Conservation (phyloP, 35 echinoderm and acorn worm species). For the Diadema setosum region DNA sequence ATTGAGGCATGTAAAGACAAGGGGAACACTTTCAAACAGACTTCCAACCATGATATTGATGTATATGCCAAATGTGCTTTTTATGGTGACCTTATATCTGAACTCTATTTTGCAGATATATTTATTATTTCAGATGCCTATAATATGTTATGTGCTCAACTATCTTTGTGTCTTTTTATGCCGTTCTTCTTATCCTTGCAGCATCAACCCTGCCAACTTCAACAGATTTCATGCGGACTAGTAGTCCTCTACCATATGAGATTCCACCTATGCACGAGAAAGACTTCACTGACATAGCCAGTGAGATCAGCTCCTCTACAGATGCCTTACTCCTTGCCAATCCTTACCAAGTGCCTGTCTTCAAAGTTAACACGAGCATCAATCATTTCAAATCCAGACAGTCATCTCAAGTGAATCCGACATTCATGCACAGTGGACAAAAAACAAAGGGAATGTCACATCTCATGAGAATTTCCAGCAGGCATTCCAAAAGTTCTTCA, state of each 20-base stretch:
- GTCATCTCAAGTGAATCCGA: not conserved
- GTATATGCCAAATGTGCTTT: too few species aligned
- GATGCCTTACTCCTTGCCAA: constrained; percentile 25
- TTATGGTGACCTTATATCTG: too few species aligned
- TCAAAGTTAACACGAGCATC: not conserved
- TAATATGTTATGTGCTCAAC: too few species aligned
- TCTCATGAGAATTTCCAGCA: not conserved
- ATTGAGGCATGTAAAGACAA: too few species aligned
- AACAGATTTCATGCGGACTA: not conserved
- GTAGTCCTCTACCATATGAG: not conserved
- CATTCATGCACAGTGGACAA: not conserved
- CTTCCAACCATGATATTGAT: too few species aligned
- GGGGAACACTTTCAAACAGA: too few species aligned
- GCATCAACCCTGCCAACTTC: not conserved
- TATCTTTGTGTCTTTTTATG: too few species aligned
- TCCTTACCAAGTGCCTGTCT: not conserved
- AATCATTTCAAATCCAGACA: not conserved
- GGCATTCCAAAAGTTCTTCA: not conserved
- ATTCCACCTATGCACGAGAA: not conserved
- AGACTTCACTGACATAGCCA: constrained; percentile 1
- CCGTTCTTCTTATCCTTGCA: too few species aligned
- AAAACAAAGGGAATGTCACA: not conserved
- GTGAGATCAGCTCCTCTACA: constrained; percentile 35
- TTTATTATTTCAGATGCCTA: too few species aligned
- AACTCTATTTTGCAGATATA: too few species aligned